These are phyloP conservation scores for Sinella curviseta DNA, from an alignment of 1,140 invertebrate genomes.

Conservation along the genomic window DNA sequence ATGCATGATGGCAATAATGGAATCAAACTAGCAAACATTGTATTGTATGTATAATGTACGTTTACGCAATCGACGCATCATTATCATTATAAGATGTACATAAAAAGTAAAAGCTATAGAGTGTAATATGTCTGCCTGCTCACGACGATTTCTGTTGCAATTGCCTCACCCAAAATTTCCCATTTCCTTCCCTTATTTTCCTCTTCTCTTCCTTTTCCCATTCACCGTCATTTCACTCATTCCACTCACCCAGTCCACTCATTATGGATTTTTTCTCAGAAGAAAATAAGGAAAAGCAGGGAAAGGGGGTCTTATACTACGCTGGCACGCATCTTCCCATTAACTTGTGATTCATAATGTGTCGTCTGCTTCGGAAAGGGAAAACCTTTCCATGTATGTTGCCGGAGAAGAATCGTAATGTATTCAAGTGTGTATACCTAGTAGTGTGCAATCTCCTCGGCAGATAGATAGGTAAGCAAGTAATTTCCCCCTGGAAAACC, in stretches of 20 bases:
- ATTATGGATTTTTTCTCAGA: slow-evolving; percentile 21
- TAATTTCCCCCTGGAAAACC: slow-evolving; percentile 23
- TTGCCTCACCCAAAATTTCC: slow-evolving; percentile 2
- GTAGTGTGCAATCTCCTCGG: neutral
- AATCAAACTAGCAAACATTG: slow-evolving; percentile 22
- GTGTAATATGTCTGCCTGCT: neutral
- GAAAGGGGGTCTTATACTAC: neutral
- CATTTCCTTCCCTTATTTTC: slow-evolving; percentile 21
- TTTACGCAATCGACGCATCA: neutral
- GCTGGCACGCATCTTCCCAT: neutral
- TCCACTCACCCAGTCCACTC: slow-evolving; percentile 12
- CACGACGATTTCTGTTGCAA: neutral
- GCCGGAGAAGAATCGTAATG: no score
- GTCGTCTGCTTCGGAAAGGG: neutral
- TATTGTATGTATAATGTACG: slow-evolving; percentile 1
- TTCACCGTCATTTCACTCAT: neutral
- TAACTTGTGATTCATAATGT: slow-evolving; percentile 23
- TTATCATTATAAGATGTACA: neutral
- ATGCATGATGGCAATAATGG: neutral
- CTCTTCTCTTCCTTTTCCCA: neutral
- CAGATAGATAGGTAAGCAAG: neutral
- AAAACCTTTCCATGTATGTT: neutral
- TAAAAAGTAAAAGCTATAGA: neutral
- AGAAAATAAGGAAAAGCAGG: neutral
- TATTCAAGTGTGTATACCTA: no score